Evolutionary conservation across 2,113 vertebrate genomes (phyloP).

Genomic region (Atlantisia rogersi): DNA sequence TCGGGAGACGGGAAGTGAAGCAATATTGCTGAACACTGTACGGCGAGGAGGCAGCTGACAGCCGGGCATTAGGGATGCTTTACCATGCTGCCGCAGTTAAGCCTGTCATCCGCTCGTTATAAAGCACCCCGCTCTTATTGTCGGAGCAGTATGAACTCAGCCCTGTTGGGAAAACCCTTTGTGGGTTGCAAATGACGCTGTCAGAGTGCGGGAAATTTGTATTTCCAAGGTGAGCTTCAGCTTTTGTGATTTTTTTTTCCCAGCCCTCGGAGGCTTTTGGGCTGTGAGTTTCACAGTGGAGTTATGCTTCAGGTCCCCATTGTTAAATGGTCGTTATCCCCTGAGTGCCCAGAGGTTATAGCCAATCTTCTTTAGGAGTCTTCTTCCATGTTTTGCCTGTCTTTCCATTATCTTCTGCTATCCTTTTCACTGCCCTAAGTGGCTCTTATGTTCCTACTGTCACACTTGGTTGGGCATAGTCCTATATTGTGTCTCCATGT

Average conservation of each 20-base stretch:
- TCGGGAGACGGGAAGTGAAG: neutral
- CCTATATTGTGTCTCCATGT: neutral
- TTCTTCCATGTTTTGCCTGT: neutral
- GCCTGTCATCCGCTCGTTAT: neutral
- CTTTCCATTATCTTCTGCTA: neutral
- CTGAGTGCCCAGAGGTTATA: neutral
- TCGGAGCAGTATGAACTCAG: neutral
- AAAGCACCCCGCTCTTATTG: neutral
- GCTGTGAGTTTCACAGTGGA: neutral
- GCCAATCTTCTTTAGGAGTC: neutral
- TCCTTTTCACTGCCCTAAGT: neutral
- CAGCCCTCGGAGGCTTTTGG: neutral
- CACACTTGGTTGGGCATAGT: neutral
- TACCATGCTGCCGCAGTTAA: neutral
- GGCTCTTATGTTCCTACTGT: neutral
- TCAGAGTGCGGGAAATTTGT: fast-evolving
- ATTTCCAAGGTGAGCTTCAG: neutral
- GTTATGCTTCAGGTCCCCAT: neutral
- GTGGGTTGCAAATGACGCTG: neutral
- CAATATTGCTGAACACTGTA: neutral
- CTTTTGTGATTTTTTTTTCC: neutral
- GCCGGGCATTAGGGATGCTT: neutral
- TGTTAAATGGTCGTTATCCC: neutral
- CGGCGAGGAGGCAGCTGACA: fast-evolving
- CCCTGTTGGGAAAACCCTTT: neutral